A percentile compares a stretch with the other conserved stretches of the same genome.
Evolutionary conservation across 2,888 invertebrate species (phyloP).

Genomic region (Orthonychiurus folsomi): DNA sequence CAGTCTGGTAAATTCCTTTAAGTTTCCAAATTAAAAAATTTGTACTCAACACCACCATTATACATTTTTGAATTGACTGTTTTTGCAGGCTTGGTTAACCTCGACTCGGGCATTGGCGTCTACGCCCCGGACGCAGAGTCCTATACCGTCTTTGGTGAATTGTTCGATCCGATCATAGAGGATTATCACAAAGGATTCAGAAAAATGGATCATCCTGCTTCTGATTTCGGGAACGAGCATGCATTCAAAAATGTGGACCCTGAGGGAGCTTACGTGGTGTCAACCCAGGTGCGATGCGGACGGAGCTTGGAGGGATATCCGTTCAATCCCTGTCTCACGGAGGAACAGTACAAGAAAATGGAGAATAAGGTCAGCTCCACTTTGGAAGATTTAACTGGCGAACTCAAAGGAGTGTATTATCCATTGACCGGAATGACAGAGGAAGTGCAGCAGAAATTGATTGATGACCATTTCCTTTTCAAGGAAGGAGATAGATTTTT

Average conservation of each 20-base stretch:
- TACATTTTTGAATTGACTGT: no score
- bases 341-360: conserved; percentile 95
- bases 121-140: conserved; percentile 96
- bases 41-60: no score
- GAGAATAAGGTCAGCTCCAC: conserved; percentile 63
- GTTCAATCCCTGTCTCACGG: no score
- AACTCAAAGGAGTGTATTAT: conserved; percentile 91
- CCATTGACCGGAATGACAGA: conserved; percentile 94
- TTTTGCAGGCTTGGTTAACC: no score
- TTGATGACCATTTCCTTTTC: conserved; percentile 92
- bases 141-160: conserved; percentile 80
- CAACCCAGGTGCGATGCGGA: conserved; percentile 87
- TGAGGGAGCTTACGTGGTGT: no score
- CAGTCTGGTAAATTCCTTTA: no score
- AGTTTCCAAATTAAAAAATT: no score
- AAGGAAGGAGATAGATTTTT: no score
- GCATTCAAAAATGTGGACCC: conserved; percentile 88
- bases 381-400: no score
- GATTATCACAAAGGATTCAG: no score
- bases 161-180: no score
- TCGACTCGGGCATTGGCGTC: conserved; percentile 92
- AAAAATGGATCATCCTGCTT: conserved; percentile 84
- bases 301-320: conserved; percentile 86
- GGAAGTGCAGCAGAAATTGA: conserved; percentile 86
- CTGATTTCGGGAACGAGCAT: conserved; percentile 87